phyloP scores from a whole-genome alignment of 2,797 vertebrate genomes.

The Tachyglossus aculeatus region DNA sequence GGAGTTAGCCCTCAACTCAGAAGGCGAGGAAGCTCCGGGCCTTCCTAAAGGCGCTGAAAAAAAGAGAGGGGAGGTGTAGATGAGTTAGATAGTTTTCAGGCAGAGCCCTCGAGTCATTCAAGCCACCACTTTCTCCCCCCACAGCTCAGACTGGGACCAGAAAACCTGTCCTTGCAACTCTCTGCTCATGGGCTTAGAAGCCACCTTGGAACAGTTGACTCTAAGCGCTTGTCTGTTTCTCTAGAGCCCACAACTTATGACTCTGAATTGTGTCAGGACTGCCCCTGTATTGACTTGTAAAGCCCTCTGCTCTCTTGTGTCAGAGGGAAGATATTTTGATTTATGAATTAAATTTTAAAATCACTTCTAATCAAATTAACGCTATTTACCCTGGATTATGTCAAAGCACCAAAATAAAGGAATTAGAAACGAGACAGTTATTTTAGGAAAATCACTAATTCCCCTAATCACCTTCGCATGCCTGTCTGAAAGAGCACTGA shows the following conservation, averaged over 20 bases:
- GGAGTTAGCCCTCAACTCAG: too few relatives aligned
- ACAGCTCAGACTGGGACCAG: slow-evolving; percentile 52
- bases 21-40: too few relatives aligned
- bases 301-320: slow-evolving; percentile 52
- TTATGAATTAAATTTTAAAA: slow-evolving; percentile 55
- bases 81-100: slow-evolving; percentile 61
- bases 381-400: slow-evolving; percentile 22
- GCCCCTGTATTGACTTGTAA: slow-evolving; percentile 49
- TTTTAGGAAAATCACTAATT: slow-evolving; percentile 1
- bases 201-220: slow-evolving; percentile 39
- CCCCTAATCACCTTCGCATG: not conserved
- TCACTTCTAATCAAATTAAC: slow-evolving; percentile 45
- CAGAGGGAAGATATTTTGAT: slow-evolving; percentile 47
- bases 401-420: slow-evolving; percentile 6
- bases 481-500: not conserved
- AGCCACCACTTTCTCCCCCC: slow-evolving; percentile 34
- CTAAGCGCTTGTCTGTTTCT: slow-evolving; percentile 53
- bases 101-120: slow-evolving; percentile 55
- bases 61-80: too few relatives aligned
- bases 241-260: slow-evolving; percentile 41
- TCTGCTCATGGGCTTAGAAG: not conserved
- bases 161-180: slow-evolving; percentile 40
- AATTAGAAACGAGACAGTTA: not conserved
- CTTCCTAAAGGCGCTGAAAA: too few relatives aligned
- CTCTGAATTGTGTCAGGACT: slow-evolving; percentile 38